A percentile compares a stretch with the other conserved stretches of the same genome.
Evolutionary conservation across 2,113 vertebrate genomes (phyloP).

Genomic region (Sylvietta virens): DNA sequence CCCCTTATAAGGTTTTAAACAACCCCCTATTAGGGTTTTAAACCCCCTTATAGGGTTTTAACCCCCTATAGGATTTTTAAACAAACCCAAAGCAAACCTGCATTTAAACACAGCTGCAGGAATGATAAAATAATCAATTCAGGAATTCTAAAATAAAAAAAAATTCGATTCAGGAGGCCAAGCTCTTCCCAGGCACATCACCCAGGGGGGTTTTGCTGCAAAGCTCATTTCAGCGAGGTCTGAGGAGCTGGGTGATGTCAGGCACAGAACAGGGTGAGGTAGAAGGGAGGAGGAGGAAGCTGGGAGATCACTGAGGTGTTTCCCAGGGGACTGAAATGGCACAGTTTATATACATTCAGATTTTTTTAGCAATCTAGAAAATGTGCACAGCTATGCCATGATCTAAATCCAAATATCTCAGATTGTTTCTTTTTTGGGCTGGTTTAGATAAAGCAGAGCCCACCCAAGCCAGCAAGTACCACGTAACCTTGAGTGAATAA

Average conservation of each 20-base stretch:
- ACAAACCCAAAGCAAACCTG: background rate
- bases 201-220: background rate
- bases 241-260: background rate
- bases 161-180: background rate
- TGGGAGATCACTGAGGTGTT: background rate
- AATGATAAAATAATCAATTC: background rate
- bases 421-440: background rate
- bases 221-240: background rate
- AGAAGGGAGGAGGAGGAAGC: background rate
- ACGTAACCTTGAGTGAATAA: fast-evolving
- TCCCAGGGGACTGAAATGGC: background rate
- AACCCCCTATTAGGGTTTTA: background rate
- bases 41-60: background rate
- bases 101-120: background rate
- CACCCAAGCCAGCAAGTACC: no score
- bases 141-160: background rate
- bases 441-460: background rate
- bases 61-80: background rate
- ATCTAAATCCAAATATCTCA: background rate
- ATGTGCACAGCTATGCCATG: background rate
- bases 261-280: background rate
- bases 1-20: background rate
- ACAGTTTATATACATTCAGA: background rate
- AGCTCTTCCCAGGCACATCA: background rate
- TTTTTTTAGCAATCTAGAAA: background rate